These are phyloP conservation scores for Hydrochoerus hydrochaeris DNA, from an alignment of 2,113 vertebrate genomes.

Conservation along the genomic window DNA sequence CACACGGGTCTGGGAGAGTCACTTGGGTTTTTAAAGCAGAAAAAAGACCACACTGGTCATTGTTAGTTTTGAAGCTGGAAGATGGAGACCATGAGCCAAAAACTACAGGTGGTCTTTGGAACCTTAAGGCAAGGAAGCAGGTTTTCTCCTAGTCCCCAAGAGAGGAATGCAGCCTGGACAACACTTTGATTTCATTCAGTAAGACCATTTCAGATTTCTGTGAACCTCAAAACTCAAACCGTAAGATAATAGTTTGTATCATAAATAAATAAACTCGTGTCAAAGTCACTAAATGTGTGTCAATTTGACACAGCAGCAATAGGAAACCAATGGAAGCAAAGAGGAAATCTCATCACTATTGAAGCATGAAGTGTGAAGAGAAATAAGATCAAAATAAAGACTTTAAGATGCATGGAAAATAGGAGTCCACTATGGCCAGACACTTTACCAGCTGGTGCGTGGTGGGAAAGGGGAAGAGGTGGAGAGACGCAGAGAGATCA, in stretches of 20 bases:
- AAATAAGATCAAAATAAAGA: background rate
- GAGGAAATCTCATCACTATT: background rate
- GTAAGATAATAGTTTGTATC: background rate
- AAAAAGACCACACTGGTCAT: background rate
- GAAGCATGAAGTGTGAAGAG: background rate
- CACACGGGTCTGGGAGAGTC: background rate
- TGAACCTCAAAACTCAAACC: background rate
- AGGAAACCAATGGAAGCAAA: background rate
- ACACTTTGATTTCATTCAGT: background rate
- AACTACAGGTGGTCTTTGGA: background rate
- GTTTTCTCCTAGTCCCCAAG: background rate
- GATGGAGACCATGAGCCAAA: background rate
- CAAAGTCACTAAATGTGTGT: background rate
- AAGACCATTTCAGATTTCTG: background rate
- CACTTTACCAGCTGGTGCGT: background rate
- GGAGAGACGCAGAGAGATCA: no score
- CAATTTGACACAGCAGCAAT: background rate
- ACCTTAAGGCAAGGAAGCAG: background rate
- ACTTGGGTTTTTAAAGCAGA: background rate
- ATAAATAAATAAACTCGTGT: background rate
- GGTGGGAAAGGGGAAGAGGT: background rate
- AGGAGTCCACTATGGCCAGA: background rate
- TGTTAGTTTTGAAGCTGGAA: background rate
- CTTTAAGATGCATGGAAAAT: background rate
- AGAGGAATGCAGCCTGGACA: background rate